A percentile compares a stretch with the other conserved stretches of the same genome.
Evolutionary conservation across 1,140 invertebrate species (phyloP).

Genomic region (Drosophila nigrodunni): DNA sequence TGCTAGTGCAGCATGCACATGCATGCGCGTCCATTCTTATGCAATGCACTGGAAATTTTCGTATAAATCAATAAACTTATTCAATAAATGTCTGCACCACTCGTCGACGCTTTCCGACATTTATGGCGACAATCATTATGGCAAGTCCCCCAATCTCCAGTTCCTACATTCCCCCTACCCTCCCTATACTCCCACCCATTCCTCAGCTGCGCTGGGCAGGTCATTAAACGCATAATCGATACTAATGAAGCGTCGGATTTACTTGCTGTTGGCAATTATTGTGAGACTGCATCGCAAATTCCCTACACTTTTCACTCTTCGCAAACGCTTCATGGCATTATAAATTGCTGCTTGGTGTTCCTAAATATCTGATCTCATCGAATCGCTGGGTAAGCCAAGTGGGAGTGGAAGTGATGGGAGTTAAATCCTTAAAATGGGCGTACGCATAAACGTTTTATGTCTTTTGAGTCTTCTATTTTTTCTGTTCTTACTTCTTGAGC

Average conservation of each 20-base stretch:
- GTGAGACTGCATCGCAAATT: slow-evolving; percentile 44
- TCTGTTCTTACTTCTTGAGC: background rate
- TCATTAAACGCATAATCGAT: slow-evolving; percentile 79
- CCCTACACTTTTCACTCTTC: background rate
- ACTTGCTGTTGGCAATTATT: slow-evolving; percentile 75
- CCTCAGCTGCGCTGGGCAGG: slow-evolving; percentile 15
- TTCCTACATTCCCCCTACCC: background rate
- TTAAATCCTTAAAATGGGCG: slow-evolving; percentile 34
- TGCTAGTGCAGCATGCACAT: background rate
- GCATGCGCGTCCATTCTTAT: background rate
- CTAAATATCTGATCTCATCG: slow-evolving; percentile 69
- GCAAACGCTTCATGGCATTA: slow-evolving; percentile 68
- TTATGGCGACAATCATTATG: slow-evolving; percentile 79
- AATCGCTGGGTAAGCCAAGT: slow-evolving; percentile 16
- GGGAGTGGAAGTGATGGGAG: no score
- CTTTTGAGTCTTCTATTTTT: slow-evolving; percentile 13
- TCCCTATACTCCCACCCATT: background rate
- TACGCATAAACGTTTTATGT: slow-evolving; percentile 72
- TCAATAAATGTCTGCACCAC: slow-evolving; percentile 65
- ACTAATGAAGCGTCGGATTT: slow-evolving; percentile 78
- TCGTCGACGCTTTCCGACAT: slow-evolving; percentile 64
- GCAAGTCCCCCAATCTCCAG: background rate
- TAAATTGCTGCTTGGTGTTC: slow-evolving; percentile 65
- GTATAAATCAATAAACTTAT: slow-evolving; percentile 78
- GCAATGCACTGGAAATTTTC: slow-evolving; percentile 45